phyloP scores from a whole-genome alignment of 2,888 invertebrate species.

The Rhingia rostrata region DNA sequence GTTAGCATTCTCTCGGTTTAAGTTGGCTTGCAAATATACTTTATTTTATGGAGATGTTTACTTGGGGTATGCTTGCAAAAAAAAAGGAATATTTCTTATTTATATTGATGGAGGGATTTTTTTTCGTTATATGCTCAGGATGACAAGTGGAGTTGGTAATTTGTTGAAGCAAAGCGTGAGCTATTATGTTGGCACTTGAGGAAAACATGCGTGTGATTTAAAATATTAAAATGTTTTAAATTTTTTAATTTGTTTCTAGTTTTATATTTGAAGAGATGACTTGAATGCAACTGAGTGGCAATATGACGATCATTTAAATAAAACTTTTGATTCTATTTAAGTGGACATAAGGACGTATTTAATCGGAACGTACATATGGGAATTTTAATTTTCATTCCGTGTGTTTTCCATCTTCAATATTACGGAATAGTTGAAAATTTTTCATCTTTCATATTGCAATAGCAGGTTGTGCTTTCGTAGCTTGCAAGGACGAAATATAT shows the following conservation, averaged over 20 bases:
- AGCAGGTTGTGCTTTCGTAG: background rate
- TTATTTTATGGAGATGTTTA: slow-evolving; percentile 54
- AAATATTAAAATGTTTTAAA: slow-evolving; percentile 6
- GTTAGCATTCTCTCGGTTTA: slow-evolving; percentile 36
- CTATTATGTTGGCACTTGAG: background rate
- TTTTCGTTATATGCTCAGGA: background rate
- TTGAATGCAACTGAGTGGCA: too few species aligned
- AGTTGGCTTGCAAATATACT: slow-evolving; percentile 46
- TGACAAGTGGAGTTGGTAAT: slow-evolving; percentile 41
- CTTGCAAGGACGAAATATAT: too few species aligned
- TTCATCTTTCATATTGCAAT: background rate
- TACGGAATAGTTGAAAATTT: background rate
- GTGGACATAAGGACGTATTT: too few species aligned
- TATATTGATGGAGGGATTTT: slow-evolving; percentile 9
- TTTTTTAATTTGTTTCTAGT: background rate
- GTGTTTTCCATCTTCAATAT: too few species aligned
- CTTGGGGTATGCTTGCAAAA: slow-evolving; percentile 40
- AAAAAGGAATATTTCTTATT: slow-evolving; percentile 22
- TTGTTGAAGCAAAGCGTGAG: slow-evolving; percentile 5
- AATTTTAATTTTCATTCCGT: too few species aligned
- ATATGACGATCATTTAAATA: too few species aligned
- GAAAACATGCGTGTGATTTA: slow-evolving; percentile 10
- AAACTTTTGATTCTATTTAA: too few species aligned
- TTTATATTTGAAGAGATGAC: background rate
- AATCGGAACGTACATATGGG: too few species aligned